Conservation (phyloP, 30 jellyfish, hydroid and myxozoan species). For the Mastigias papua region DNA sequence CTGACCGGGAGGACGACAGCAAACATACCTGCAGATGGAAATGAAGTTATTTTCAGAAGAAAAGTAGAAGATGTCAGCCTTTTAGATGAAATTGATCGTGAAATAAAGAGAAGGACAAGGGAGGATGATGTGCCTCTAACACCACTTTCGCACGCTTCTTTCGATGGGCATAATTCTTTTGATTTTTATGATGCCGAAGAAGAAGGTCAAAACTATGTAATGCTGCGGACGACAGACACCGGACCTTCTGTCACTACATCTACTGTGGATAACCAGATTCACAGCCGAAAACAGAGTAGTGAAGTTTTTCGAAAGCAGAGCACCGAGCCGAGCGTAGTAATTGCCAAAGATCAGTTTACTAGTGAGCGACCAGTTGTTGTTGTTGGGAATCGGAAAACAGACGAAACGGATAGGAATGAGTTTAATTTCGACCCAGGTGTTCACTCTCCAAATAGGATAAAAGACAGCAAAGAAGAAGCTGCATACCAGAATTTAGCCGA, state of each 20-base stretch:
- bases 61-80: slow-evolving; percentile 34
- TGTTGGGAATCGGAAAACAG: background rate
- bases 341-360: background rate
- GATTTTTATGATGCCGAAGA: slow-evolving; percentile 60
- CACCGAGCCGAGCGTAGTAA: background rate
- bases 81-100: slow-evolving; percentile 72
- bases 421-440: slow-evolving; percentile 59
- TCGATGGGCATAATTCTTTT: slow-evolving; percentile 20
- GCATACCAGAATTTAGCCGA: slow-evolving; percentile 19
- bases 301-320: background rate
- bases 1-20: slow-evolving; percentile 38
- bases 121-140: slow-evolving; percentile 48
- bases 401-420: background rate
- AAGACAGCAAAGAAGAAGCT: slow-evolving; percentile 17
- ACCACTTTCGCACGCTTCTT: slow-evolving; percentile 32
- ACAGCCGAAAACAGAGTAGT: background rate
- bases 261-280: background rate
- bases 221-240: slow-evolving; percentile 50
- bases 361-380: background rate
- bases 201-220: slow-evolving; percentile 50
- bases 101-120: slow-evolving; percentile 62
- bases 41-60: slow-evolving; percentile 17
- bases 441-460: slow-evolving; percentile 48
- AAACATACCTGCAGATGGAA: background rate
- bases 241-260: slow-evolving; percentile 25